Evolutionary conservation across 64 coral and sea anemone genomes (phyloP), one percentile per base, ranked within the genome.

Genomic region (Montipora sp.): DNA sequence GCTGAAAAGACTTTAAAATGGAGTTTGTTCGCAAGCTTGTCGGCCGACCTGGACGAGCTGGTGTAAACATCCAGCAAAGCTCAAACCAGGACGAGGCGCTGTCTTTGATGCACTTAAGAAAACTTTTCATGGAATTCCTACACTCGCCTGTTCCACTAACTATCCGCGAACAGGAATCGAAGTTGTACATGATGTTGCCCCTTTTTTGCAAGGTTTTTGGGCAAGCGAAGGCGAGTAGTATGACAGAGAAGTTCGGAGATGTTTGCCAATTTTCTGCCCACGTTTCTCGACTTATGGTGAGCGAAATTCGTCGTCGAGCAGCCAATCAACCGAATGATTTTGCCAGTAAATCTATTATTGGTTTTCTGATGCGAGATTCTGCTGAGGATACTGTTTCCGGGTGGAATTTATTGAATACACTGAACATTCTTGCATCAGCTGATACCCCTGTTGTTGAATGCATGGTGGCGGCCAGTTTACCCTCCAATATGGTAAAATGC

Each of bases 41-140:
- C 0, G 92, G 92, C 5, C 63, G 83, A 77, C 78, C 80, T 51
- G 71, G 36, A 9, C 87, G 98, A 79, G 65, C 88, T 12, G 84
- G 46, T 47, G 77, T 75, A 55, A 95, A 99, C 88, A 73, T 94
- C 74, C 83, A 90, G 7, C 94, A 95, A 23, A 74, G 92, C 13
- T 92, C 92, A 2, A 99, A 84, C 75, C 91, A 95, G 59, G 98
- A 99, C 60, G 98, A 96, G 73, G 98, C 87, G 2, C 61, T 99
- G 21, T 96, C 83, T 51, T 87, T 99, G 44, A 94, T 89, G 87
- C 98, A 99, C 86, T 93, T 99, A 58, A 66, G 98, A 27, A 99
- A 96, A 80, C 92, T 99, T 47, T 99, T 96, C 57, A 96, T 99
- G 98, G 98, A 99, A 89, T 92, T 99, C 58, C 92, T 95, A 8